Conservation (phyloP, 1,140 invertebrate species). For the Melitaea cinxia region DNA sequence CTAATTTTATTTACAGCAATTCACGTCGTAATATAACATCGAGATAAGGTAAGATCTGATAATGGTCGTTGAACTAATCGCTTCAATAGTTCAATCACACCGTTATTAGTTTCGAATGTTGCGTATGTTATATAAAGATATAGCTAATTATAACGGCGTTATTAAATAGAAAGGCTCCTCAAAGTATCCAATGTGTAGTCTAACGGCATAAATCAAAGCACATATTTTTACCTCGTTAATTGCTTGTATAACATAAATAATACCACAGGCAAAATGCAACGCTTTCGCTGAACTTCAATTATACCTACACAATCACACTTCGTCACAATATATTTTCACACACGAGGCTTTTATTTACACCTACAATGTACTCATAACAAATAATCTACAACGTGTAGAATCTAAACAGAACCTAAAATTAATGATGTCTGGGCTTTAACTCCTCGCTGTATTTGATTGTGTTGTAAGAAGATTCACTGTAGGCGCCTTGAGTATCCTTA, state of each 20-base stretch:
- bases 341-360: slow-evolving; percentile 52
- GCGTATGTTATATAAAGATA: slow-evolving; percentile 38
- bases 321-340: slow-evolving; percentile 34
- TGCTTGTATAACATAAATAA: slow-evolving; percentile 65
- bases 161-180: slow-evolving; percentile 52
- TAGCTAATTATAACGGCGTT: slow-evolving; percentile 35
- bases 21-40: slow-evolving; percentile 50
- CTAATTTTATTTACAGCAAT: slow-evolving; percentile 73
- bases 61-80: slow-evolving; percentile 18
- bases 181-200: slow-evolving; percentile 23
- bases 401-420: slow-evolving; percentile 16
- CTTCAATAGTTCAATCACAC: slow-evolving; percentile 8
- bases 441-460: slow-evolving; percentile 77
- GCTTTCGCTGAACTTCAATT: slow-evolving; percentile 47
- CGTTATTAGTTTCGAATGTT: slow-evolving; percentile 44
- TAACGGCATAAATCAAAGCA: slow-evolving; percentile 37
- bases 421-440: slow-evolving; percentile 64
- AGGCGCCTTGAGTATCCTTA: slow-evolving; percentile 63
- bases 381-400: too few species aligned
- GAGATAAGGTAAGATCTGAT: slow-evolving; percentile 12
- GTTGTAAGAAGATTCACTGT: slow-evolving; percentile 70
- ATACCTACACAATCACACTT: slow-evolving; percentile 34
- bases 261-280: slow-evolving; percentile 41
- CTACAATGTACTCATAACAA: slow-evolving; percentile 16
- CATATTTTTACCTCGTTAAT: slow-evolving; percentile 32